phyloP scores from a whole-genome alignment of 1,140 invertebrate genomes.

The Drosophila saltans region DNA sequence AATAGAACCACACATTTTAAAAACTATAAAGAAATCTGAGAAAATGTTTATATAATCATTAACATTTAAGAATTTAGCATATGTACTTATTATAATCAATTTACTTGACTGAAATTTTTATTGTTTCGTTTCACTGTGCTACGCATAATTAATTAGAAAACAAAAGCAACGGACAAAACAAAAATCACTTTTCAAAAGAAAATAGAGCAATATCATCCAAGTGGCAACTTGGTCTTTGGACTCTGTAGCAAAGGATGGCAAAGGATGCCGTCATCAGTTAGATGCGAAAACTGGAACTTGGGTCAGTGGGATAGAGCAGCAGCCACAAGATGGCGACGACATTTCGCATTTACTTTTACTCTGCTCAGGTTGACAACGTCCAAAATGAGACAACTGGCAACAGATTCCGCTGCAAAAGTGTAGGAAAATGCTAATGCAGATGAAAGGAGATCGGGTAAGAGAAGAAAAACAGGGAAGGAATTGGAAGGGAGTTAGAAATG shows the following conservation, averaged over 20 bases:
- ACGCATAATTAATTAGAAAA: constrained; percentile 67
- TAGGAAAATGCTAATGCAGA: constrained; percentile 54
- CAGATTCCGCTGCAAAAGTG: constrained; percentile 36
- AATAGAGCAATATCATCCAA: constrained; percentile 51
- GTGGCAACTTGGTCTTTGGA: constrained; percentile 39
- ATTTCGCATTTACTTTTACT: constrained; percentile 53
- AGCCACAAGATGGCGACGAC: constrained; percentile 43
- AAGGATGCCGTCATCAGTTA: constrained; percentile 5
- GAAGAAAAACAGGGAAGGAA: neutral
- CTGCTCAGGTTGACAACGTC: constrained; percentile 52
- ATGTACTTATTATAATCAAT: too few species aligned
- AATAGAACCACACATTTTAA: too few species aligned
- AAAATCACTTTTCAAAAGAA: constrained; percentile 46
- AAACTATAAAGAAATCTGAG: too few species aligned
- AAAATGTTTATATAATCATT: too few species aligned
- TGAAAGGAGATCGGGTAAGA: neutral
- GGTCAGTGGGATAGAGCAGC: constrained; percentile 12
- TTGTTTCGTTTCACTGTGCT: constrained; percentile 18
- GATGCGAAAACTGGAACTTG: neutral
- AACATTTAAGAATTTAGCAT: too few species aligned
- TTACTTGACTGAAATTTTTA: neutral
- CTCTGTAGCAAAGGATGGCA: neutral
- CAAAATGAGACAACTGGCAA: constrained; percentile 70
- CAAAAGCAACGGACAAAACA: constrained; percentile 37
- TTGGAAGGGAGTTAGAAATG: constrained; percentile 26